These are phyloP conservation scores for Mya arenaria DNA, from an alignment of 1,140 invertebrate species.

Conservation along the genomic window DNA sequence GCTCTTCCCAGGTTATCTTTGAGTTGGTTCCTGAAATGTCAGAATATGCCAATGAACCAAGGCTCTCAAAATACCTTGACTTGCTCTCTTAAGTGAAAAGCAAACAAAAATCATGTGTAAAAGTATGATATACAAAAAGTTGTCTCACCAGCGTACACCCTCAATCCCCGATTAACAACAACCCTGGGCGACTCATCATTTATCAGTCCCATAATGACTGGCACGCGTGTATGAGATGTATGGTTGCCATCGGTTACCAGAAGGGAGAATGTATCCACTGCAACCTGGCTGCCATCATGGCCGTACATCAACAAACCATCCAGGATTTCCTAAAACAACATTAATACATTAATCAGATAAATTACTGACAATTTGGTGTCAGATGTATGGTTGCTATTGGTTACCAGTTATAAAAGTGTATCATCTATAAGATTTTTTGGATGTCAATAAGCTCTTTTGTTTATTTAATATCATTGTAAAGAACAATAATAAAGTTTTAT, in stretches of 20 bases:
- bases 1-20: constrained; percentile 59
- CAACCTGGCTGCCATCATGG: constrained; percentile 78
- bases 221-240: constrained; percentile 72
- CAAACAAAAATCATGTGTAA: background rate
- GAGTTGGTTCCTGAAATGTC: constrained; percentile 64
- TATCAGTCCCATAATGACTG: constrained; percentile 78
- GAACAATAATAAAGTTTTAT: no score
- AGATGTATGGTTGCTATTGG: no score
- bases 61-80: no score
- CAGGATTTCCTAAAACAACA: constrained; percentile 71
- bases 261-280: constrained; percentile 76
- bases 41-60: no score
- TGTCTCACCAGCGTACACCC: constrained; percentile 75
- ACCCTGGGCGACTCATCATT: constrained; percentile 81
- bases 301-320: constrained; percentile 78
- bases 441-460: no score
- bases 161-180: constrained; percentile 79
- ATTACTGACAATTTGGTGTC: no score
- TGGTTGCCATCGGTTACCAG: constrained; percentile 78
- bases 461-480: no score
- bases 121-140: no score
- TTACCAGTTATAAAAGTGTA: no score
- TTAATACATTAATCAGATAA: background rate
- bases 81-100: no score
- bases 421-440: no score